Percentiles rank a stretch among this genome's conserved stretches.
phyloP scores from a whole-genome alignment of 2,888 invertebrate genomes.

The Brachyopa scutellaris region DNA sequence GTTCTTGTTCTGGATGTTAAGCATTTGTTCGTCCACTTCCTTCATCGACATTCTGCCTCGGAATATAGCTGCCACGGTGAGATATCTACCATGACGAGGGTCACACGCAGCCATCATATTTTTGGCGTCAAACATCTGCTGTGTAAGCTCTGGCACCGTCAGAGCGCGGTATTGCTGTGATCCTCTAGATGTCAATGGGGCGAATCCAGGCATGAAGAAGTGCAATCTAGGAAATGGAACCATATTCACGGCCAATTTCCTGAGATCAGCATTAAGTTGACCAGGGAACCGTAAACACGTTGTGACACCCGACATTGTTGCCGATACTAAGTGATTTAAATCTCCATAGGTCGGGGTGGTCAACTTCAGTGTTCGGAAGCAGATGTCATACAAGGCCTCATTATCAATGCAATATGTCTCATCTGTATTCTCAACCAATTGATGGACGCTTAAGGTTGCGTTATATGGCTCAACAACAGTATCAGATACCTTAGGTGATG shows the following conservation, averaged over 20 bases:
- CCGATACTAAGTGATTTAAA: conserved; percentile 94
- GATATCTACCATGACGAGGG: conserved; percentile 94
- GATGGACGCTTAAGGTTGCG: conserved; percentile 93
- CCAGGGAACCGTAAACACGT: conserved; percentile 95
- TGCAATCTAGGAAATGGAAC: conserved; percentile 98
- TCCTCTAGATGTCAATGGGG: conserved; percentile 94
- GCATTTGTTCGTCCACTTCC: conserved; percentile 95
- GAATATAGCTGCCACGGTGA: conserved; percentile 96
- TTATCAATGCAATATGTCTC: conserved; percentile 96
- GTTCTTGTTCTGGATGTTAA: conserved; percentile 97
- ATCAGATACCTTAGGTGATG: conserved; percentile 89
- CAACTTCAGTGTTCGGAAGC: conserved; percentile 94
- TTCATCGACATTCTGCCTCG: conserved; percentile 97
- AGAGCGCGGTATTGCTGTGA: conserved; percentile 95
- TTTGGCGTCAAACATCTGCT: conserved; percentile 97
- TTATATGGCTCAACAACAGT: conserved; percentile 92
- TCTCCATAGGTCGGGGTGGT: conserved; percentile 96
- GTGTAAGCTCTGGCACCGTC: conserved; percentile 95
- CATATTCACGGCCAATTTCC: conserved; percentile 97
- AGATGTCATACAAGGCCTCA: conserved; percentile 95
- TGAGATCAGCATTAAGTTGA: conserved; percentile 95
- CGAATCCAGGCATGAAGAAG: conserved; percentile 98
- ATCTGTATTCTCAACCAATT: conserved; percentile 94
- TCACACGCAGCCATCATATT: conserved; percentile 99
- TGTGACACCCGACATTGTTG: conserved; percentile 94